These are phyloP conservation scores for Magallana gigas DNA, from an alignment of 1,140 invertebrate genomes.

Conservation along the genomic window DNA sequence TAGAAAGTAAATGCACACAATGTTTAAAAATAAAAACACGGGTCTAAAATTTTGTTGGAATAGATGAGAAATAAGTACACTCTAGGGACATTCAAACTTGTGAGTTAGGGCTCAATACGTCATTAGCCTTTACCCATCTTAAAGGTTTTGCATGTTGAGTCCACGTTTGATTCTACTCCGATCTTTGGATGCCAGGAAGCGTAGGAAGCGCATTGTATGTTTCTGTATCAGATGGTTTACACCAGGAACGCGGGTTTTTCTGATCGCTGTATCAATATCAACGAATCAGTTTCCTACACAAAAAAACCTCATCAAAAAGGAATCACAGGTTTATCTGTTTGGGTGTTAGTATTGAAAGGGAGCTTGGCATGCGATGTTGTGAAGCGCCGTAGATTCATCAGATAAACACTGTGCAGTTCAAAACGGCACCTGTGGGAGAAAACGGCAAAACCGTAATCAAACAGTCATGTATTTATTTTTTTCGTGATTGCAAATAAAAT, in stretches of 20 bases:
- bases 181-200: not conserved
- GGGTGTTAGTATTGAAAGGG: not conserved
- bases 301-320: constrained; percentile 5
- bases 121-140: not conserved
- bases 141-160: not conserved
- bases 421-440: not conserved
- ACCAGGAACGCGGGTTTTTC: not conserved
- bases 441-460: not conserved
- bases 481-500: too few species aligned
- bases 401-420: too few species aligned
- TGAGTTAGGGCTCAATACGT: not conserved
- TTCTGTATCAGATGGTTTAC: constrained; percentile 5
- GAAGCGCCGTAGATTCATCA: not conserved
- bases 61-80: not conserved
- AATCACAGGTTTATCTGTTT: constrained; percentile 4
- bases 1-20: not conserved
- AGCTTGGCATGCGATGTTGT: not conserved
- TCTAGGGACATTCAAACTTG: not conserved
- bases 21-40: too few species aligned
- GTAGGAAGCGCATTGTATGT: not conserved
- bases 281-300: not conserved
- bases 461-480: too few species aligned
- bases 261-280: constrained; percentile 22
- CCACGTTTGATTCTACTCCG: not conserved
- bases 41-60: too few species aligned